Base-by-base conservation (phyloP, 2,113 vertebrate genomes). In the Chunga burmeisteri region DNA sequence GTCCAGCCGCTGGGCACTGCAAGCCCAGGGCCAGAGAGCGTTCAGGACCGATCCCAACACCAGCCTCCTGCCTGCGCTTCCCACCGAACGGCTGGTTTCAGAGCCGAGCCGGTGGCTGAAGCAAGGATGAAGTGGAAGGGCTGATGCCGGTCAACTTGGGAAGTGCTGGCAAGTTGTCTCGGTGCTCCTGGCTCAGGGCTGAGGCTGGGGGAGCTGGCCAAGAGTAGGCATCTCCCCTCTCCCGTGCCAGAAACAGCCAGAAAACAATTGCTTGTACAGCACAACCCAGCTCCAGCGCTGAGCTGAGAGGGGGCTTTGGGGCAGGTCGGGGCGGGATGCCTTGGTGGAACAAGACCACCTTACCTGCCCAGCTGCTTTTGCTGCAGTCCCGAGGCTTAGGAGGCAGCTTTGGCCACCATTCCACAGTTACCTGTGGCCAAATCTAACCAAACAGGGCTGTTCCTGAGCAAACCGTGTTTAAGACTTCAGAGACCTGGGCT, bases 221-320 rank as follows among this genome's bases (percentile, higher is more conserved):
- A 46, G 47, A 2, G 1, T 9, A 42, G 27, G 30, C 42, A 44
- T 17, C 42, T 61, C 0, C 0, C 53, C 18, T 61, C 23, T 38
- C 11, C 16, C 14, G 8, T 9, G 32, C 16, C 66, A 46, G 66
- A 55, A 79, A 62, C 15, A 44, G 10, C 14, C 49, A 62, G 47
- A 56, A 73, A 53, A 22, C 5, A 14, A 15, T 16, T 22, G 38
- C 61, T 52, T 2, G 1, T 32, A 4, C 23, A 56, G 73, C 82
- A 82, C 18, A 32, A 10, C 63, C 0, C 2, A 42, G 20, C 30
- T 36, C 59, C 50, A 61, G 36, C 2, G 1, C 30, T 26, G 40
- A 74, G 46, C 40, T 15, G 26, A 71, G 42, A 16, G 32, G 36
- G 26, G 42, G 27, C n/a, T 21, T 73, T 8, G 42, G 66, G 38